Percentiles rank a stretch among this genome's conserved stretches.
phyloP scores from a whole-genome alignment of 2,888 invertebrate genomes.

The Stenurella melanura region DNA sequence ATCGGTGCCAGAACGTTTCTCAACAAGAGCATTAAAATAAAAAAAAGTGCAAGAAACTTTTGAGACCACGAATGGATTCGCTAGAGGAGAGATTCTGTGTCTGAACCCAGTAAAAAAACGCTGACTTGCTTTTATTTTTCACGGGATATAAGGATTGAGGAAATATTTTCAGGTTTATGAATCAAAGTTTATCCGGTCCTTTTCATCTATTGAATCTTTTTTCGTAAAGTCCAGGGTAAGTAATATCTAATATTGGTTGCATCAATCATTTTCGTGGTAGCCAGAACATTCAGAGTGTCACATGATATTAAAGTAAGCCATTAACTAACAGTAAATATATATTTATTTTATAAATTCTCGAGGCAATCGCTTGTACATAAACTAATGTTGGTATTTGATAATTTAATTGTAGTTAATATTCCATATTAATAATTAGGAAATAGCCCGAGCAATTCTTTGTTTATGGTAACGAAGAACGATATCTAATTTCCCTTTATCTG shows the following conservation, averaged over 20 bases:
- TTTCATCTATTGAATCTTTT: not conserved
- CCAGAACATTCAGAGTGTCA: not conserved
- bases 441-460: too few species aligned
- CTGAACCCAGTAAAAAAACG: not conserved
- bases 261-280: not conserved
- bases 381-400: too few species aligned
- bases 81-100: slow-evolving; percentile 28
- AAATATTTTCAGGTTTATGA: not conserved
- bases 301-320: not conserved
- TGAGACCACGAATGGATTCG: slow-evolving; percentile 50
- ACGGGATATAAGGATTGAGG: not conserved
- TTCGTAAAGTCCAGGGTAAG: not conserved
- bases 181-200: not conserved
- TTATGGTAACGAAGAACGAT: too few species aligned
- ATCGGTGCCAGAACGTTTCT: slow-evolving; percentile 48
- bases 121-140: slow-evolving; percentile 1
- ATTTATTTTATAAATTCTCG: too few species aligned
- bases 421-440: too few species aligned
- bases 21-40: slow-evolving; percentile 53
- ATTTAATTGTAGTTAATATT: too few species aligned
- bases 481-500: too few species aligned
- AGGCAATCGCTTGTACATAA: too few species aligned
- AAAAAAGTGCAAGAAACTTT: slow-evolving; percentile 52
- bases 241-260: not conserved
- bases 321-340: not conserved